phyloP scores from a whole-genome alignment of 2,888 invertebrate species.

The Synanthedon myopaeformis region DNA sequence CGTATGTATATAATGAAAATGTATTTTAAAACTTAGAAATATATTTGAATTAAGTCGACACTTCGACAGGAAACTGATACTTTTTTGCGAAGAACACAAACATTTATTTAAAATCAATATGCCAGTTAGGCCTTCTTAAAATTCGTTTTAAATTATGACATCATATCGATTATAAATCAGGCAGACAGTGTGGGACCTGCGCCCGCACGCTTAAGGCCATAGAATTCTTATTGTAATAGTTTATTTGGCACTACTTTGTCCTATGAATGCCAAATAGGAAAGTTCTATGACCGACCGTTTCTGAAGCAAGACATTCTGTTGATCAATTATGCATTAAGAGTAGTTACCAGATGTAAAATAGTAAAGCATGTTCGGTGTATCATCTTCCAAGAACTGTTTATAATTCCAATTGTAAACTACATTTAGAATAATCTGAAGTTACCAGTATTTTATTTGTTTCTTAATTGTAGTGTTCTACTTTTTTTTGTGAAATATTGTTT shows the following conservation, averaged over 20 bases:
- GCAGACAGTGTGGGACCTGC: slow-evolving; percentile 59
- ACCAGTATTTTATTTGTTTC: too few relatives aligned
- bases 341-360: not conserved
- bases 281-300: slow-evolving; percentile 50
- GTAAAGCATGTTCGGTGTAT: not conserved
- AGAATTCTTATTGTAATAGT: slow-evolving; percentile 59
- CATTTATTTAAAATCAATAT: not conserved
- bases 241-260: slow-evolving; percentile 55
- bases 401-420: not conserved
- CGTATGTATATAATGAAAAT: too few relatives aligned
- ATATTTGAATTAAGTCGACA: too few relatives aligned
- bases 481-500: too few relatives aligned
- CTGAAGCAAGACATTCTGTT: not conserved
- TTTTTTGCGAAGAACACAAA: not conserved
- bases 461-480: too few relatives aligned
- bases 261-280: slow-evolving; percentile 59
- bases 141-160: slow-evolving; percentile 22
- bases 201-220: slow-evolving; percentile 32
- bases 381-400: not conserved
- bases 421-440: too few relatives aligned
- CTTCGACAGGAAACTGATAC: too few relatives aligned
- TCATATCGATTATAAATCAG: slow-evolving; percentile 37
- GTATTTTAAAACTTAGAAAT: too few relatives aligned
- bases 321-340: slow-evolving; percentile 1
- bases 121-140: not conserved